A percentile compares a stretch with the other conserved stretches of the same genome.
phyloP scores from a whole-genome alignment of 2,797 vertebrate genomes.

The Choloepus didactylus region DNA sequence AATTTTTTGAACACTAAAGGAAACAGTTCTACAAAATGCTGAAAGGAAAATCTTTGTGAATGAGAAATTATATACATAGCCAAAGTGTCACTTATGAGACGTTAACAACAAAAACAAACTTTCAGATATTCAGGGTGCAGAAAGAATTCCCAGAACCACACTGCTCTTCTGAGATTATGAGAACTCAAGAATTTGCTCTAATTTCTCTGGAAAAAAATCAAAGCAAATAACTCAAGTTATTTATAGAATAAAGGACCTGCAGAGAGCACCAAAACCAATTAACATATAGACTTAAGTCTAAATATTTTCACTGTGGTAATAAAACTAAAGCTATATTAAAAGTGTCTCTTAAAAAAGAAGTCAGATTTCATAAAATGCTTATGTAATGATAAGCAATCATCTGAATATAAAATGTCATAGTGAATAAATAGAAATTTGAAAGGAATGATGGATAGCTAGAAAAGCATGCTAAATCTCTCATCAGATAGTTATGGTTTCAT shows the following conservation, averaged over 20 bases:
- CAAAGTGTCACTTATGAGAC: neutral
- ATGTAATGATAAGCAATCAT: neutral
- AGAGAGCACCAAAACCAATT: conserved; percentile 12
- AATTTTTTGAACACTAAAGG: neutral
- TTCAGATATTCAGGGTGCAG: neutral
- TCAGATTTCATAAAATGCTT: neutral
- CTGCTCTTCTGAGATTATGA: neutral
- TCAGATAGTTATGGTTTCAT: neutral
- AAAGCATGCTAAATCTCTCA: neutral
- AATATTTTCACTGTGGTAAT: neutral
- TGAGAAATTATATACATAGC: neutral
- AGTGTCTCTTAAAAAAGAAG: neutral
- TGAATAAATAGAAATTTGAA: neutral
- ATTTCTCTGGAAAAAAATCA: conserved; percentile 49
- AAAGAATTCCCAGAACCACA: conserved; percentile 40
- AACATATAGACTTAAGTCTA: conserved; percentile 38
- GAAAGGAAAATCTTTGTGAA: neutral
- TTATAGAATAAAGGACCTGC: conserved; percentile 1
- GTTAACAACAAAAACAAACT: neutral
- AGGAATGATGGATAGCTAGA: neutral
- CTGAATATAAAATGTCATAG: conserved; percentile 31
- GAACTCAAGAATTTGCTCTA: conserved; percentile 15
- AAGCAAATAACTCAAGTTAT: neutral
- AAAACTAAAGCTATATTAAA: conserved; percentile 26
- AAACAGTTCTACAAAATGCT: neutral